Conservation (phyloP, 2,113 vertebrate genomes). For the Poeciliopsis occidentalis region DNA sequence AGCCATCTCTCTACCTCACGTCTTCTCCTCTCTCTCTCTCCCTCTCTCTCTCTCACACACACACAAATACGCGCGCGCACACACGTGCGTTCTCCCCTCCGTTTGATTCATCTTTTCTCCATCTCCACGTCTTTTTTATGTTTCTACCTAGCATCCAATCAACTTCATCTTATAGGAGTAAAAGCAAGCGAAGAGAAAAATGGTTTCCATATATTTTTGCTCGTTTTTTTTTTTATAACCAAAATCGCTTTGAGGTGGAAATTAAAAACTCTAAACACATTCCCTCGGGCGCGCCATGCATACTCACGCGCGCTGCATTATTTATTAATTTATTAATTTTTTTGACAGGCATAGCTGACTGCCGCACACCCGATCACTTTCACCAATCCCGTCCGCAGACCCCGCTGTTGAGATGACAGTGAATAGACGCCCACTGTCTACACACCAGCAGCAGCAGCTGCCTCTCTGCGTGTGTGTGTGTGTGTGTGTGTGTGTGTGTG, state of each 20-base stretch:
- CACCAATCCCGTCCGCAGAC: conserved; percentile 9
- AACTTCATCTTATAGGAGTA: conserved; percentile 6
- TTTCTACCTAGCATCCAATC: not conserved
- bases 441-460: too few species aligned
- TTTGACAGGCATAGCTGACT: not conserved
- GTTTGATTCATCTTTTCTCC: conserved; percentile 14
- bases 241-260: conserved; percentile 45
- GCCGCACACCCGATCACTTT: conserved; percentile 1
- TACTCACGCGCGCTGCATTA: not conserved
- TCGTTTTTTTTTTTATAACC: not conserved
- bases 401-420: not conserved
- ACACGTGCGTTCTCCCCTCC: not conserved
- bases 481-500: too few species aligned
- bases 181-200: not conserved
- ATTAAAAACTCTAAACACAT: conserved; percentile 16
- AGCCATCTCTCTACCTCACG: conserved; percentile 34
- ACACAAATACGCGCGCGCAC: not conserved
- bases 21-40: not conserved
- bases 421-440: not conserved
- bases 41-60: not conserved
- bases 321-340: too few species aligned
- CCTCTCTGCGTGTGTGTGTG: too few species aligned
- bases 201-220: not conserved
- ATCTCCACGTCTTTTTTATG: not conserved
- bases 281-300: not conserved